Percentiles rank a stretch among this genome's conserved stretches.
phyloP scores from a whole-genome alignment of 2,888 invertebrate genomes.

The Entomobrya multifasciata region DNA sequence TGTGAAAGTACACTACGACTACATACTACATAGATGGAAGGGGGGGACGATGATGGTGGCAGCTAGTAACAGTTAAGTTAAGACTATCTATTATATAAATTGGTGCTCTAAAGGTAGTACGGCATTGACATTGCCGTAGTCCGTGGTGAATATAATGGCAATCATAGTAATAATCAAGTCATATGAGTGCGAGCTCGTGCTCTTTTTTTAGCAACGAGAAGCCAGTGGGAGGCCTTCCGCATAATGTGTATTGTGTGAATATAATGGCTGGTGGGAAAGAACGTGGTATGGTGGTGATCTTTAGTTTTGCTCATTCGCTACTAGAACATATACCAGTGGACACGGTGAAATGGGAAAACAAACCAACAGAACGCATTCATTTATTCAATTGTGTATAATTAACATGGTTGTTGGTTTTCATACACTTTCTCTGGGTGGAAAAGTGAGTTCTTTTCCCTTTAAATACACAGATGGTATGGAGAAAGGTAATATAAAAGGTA shows the following conservation, averaged over 20 bases:
- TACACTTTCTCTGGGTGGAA: conserved; percentile 1
- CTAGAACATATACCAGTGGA: too few species aligned
- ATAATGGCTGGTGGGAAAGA: conserved; percentile 7
- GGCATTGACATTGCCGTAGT: conserved; percentile 41
- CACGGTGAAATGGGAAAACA: too few species aligned
- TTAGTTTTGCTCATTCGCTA: not conserved
- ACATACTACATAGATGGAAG: not conserved
- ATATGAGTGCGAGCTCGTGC: not conserved
- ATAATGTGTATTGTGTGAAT: not conserved
- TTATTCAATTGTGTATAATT: conserved; percentile 29
- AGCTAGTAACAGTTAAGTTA: not conserved
- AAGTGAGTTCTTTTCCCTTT: not conserved
- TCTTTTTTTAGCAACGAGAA: not conserved
- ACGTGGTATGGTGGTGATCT: not conserved
- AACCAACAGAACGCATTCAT: not conserved
- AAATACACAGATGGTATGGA: too few species aligned
- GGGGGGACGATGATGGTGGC: not conserved
- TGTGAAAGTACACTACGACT: not conserved
- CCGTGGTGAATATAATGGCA: not conserved
- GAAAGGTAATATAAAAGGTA: too few species aligned
- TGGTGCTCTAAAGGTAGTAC: not conserved
- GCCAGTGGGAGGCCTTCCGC: not conserved
- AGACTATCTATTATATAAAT: not conserved
- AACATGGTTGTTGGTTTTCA: conserved; percentile 9
- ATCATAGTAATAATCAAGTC: not conserved